Evolutionary conservation across 2,888 invertebrate genomes (phyloP).

Genomic region (Chloromyia formosa): DNA sequence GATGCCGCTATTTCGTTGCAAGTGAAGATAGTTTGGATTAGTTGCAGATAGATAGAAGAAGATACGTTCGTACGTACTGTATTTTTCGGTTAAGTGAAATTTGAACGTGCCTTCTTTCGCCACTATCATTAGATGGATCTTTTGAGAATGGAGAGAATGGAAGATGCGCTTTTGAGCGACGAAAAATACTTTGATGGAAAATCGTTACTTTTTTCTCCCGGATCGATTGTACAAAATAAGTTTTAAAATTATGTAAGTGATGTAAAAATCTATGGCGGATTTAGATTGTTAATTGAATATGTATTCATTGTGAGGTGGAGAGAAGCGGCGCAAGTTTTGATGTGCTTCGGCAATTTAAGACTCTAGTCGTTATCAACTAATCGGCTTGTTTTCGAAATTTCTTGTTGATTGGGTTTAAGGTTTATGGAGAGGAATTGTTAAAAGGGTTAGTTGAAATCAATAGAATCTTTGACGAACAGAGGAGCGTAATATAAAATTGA

Average conservation of each 20-base stretch:
- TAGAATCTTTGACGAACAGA: no score
- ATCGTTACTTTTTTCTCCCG: not conserved
- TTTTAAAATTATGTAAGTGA: constrained; percentile 23
- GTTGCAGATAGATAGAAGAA: no score
- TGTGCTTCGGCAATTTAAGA: constrained; percentile 6
- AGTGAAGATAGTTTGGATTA: no score
- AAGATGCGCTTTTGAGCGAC: not conserved
- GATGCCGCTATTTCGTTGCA: no score
- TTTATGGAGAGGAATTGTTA: no score
- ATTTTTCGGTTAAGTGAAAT: constrained; percentile 25
- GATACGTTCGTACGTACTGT: not conserved
- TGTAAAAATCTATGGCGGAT: not conserved
- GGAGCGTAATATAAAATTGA: no score
- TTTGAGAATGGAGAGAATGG: constrained; percentile 12
- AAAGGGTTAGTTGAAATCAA: no score
- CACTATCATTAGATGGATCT: constrained; percentile 22
- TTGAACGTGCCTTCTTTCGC: constrained; percentile 23
- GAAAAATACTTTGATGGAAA: constrained; percentile 18
- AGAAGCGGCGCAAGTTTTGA: constrained; percentile 10
- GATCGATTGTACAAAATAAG: not conserved
- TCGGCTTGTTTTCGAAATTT: constrained; percentile 5
- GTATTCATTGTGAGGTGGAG: not conserved
- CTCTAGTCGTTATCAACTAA: constrained; percentile 16
- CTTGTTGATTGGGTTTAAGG: not conserved
- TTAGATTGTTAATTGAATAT: not conserved